Evolutionary conservation across 1,140 invertebrate species (phyloP).

Genomic region (Ips typographus): DNA sequence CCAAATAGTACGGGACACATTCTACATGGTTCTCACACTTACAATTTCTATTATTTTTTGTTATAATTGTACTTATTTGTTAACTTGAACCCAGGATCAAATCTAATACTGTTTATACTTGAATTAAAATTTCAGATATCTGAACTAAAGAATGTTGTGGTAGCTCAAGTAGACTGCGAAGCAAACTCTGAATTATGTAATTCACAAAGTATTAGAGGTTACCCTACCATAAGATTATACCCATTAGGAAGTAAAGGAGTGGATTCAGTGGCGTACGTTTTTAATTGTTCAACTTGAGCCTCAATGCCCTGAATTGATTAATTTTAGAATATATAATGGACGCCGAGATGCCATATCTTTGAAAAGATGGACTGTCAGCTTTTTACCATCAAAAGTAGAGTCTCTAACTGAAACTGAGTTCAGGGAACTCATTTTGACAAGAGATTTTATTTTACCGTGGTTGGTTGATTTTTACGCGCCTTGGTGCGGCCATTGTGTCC

Average conservation of each 20-base stretch:
- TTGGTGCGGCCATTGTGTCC: conserved; percentile 74
- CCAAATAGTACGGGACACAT: no score
- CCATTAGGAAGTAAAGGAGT: conserved; percentile 57
- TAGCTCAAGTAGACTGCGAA: conserved; percentile 73
- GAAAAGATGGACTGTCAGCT: conserved; percentile 62
- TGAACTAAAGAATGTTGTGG: conserved; percentile 57
- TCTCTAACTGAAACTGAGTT: conserved; percentile 51
- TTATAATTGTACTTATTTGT: background rate
- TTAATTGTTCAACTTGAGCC: conserved; percentile 26
- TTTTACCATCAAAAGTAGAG: conserved; percentile 58
- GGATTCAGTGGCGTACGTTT: conserved; percentile 57
- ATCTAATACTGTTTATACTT: no score
- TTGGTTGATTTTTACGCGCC: conserved; percentile 75
- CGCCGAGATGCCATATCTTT: conserved; percentile 62
- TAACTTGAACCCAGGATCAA: no score
- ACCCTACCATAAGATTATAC: conserved; percentile 73
- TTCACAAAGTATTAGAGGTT: conserved; percentile 62
- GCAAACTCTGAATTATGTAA: conserved; percentile 60
- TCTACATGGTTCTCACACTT: background rate
- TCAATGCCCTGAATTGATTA: no score
- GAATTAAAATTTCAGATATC: conserved; percentile 52
- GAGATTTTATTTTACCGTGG: conserved; percentile 56
- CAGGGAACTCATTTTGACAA: conserved; percentile 52
- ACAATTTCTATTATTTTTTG: background rate
- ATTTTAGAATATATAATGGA: conserved; percentile 61